Evolutionary conservation across 2,113 vertebrate genomes (phyloP), one percentile per base, ranked within the genome.

Genomic region (Chionodraco myersi): DNA sequence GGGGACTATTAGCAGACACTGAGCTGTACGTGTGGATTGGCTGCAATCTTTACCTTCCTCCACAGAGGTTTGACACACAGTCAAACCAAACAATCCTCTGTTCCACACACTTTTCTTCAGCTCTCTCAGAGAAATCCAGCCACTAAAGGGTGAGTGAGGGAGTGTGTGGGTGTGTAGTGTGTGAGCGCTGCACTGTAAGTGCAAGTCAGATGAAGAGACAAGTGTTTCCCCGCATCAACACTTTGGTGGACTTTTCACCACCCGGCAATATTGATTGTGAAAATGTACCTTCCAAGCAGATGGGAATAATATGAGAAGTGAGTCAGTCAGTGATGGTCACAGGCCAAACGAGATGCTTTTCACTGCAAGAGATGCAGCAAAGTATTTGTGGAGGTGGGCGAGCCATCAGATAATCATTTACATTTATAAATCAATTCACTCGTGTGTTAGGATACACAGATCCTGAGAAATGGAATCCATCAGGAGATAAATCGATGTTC

Each of bases 171-270:
- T 34, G 34, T 16, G 30, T 7, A 60, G 54, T 23, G 12, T 26
- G 52, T 44, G 34, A 41, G 15, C 53, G 26, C 49, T 54, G 44
- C 49, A 34, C 41, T 72, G n/a, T 44, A 21, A 21, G 21, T 21
- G 21, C 21, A 84, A 56, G 77, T 75, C 75, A 79, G 67, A 44
- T 78, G 26, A 75, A 61, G 75, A 78, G 70, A 34, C 52, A 16
- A 59, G 69, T 18, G 15, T 77, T 75, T 65, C 49, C 30, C 70
- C 4, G 11, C 62, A 15, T 62, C 56, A 59, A 58, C 59, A 49
- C 70, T 67, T 21, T 47, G 63, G 21, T 41, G 60, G 65, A 79
- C 48, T 21, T 77, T 75, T 56, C 48, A 53, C 70, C 34, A 23
- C 6, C 10, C 14, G 26, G 15, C 61, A 8, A 44, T 9, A 23